Percentiles rank a stretch among this genome's conserved stretches.
Evolutionary conservation across 2,797 vertebrate genomes (phyloP).

Genomic region (Anniella stebbinsi): DNA sequence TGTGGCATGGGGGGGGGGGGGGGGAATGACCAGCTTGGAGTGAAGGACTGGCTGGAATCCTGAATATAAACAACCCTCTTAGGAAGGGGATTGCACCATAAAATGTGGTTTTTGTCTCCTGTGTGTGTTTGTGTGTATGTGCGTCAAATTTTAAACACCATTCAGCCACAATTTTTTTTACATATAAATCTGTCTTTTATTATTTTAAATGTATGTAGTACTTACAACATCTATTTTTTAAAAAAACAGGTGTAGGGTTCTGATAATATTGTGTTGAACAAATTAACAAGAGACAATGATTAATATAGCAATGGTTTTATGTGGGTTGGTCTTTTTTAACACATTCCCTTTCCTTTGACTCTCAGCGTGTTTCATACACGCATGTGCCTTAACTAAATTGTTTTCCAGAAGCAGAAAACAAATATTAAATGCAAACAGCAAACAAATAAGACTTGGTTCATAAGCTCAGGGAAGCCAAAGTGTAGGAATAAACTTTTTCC

Average conservation of each 20-base stretch:
- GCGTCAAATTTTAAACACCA: conserved; percentile 6
- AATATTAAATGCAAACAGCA: conserved; percentile 24
- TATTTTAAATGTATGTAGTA: not conserved
- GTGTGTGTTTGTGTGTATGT: not conserved
- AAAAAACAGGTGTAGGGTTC: not conserved
- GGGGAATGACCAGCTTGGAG: not conserved
- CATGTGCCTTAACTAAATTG: not conserved
- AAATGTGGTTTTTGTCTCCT: not conserved
- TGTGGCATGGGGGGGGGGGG: no score
- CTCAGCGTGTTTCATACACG: conserved; percentile 2
- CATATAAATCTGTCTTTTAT: not conserved
- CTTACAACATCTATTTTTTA: not conserved
- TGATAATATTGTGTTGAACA: conserved; percentile 11
- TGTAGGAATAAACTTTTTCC: not conserved
- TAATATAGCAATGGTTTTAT: conserved; percentile 28
- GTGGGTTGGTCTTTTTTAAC: not conserved
- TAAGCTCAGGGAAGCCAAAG: conserved; percentile 13
- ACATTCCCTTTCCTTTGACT: conserved; percentile 33
- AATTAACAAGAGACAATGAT: conserved; percentile 23
- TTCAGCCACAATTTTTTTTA: not conserved
- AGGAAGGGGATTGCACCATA: no score
- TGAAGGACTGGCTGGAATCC: not conserved
- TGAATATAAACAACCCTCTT: not conserved
- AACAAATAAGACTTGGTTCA: conserved; percentile 27
- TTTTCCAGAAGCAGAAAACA: conserved; percentile 35